Base-by-base conservation (phyloP, 2,888 invertebrate species). In the Amphiduros pacificus region DNA sequence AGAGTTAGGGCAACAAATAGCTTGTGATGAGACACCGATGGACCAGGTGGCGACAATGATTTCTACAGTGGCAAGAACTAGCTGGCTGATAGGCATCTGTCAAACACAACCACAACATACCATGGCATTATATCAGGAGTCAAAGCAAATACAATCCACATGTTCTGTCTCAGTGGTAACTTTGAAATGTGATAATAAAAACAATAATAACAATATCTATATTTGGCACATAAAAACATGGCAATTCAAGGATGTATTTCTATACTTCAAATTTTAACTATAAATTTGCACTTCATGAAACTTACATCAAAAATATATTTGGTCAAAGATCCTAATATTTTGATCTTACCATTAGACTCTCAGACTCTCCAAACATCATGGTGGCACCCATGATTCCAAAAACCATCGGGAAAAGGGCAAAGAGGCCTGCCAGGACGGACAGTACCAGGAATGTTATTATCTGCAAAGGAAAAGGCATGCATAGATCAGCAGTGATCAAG, bases 31-130 rank as follows among this genome's bases (percentile, higher is more conserved):
- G 9, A 61, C 51, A 24, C 61, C 61, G 27, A 61, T 56, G 22
- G 61, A 61, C 61, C 61, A 61, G 24, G 61, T 61, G 51, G 61
- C 61, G 6, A 61, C 61, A 9, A 61, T 52, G 27, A 61, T 61
- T 36, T 61, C 61, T 1, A 61, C 61, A 1, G 61, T 61, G 11
- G 61, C 61, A 5, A 61, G 54, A 6, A 61, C 61, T 41, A 61
- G 40, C 52, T 61, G 61, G 26, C 61, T 53, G 41, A 61, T 61
- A 11, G 61, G 61, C 56, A 61, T 55, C 61, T 61, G 61, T 4
- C 51, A 57, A 6, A 24, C 3, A n/a, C n/a, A n/a, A n/a, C 11
- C 27, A 49, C 17, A 11, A 49, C 17, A 49, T 36, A 17, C n/a
- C n/a, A 14, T 36, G 40, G 40, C n/a, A n/a, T n/a, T n/a, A n/a